These are phyloP conservation scores for Pachycephus smyrnensis DNA, from an alignment of 2,888 invertebrate genomes.

Conservation along the genomic window DNA sequence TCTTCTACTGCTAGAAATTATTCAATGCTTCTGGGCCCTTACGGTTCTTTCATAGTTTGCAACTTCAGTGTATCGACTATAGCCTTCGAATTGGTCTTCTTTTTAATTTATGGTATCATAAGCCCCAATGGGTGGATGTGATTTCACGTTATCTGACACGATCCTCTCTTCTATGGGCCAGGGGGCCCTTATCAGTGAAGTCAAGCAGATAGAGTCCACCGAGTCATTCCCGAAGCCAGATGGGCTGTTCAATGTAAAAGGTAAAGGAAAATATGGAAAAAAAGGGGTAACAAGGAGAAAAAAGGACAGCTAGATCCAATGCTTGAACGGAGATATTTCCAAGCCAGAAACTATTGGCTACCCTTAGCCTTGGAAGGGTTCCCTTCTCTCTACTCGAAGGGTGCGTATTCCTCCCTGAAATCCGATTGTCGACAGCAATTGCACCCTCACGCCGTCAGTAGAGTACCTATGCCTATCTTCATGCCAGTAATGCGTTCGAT, in stretches of 20 bases:
- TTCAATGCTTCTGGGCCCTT: background rate
- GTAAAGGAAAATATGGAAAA: background rate
- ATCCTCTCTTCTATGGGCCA: background rate
- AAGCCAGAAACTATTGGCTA: background rate
- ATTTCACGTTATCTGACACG: slow-evolving; percentile 33
- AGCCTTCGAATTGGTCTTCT: background rate
- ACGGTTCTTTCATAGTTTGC: background rate
- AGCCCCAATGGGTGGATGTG: slow-evolving; percentile 27
- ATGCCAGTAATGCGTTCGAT: background rate
- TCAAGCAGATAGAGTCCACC: background rate
- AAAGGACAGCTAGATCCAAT: background rate
- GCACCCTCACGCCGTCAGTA: background rate
- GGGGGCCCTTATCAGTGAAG: background rate
- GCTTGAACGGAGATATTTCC: background rate
- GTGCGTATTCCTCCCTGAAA: background rate
- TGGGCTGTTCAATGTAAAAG: background rate
- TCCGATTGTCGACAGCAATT: background rate
- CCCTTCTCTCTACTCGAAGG: background rate
- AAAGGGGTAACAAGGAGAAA: background rate
- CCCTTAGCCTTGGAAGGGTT: background rate
- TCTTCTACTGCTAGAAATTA: background rate
- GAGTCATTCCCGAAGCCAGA: background rate
- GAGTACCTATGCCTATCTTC: background rate
- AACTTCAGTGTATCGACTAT: background rate
- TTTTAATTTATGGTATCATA: slow-evolving; percentile 20